A percentile compares a stretch with the other conserved stretches of the same genome.
phyloP scores from a whole-genome alignment of 2,888 invertebrate species.

The Hypselothyrea guttata region DNA sequence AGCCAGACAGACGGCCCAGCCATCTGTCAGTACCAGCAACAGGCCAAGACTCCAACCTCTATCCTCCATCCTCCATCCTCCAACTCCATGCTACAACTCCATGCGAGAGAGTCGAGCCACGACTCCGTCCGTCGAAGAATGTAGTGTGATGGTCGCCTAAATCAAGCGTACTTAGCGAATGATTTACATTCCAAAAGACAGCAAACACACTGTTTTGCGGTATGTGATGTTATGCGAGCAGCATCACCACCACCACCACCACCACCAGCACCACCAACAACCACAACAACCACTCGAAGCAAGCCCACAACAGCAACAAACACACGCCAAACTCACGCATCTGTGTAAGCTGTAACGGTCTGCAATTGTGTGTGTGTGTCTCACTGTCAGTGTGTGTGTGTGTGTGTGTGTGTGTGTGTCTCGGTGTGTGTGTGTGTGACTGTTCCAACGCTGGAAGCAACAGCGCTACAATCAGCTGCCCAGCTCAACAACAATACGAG shows the following conservation, averaged over 20 bases:
- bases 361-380: not conserved
- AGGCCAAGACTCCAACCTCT: slow-evolving; percentile 36
- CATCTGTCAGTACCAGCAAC: slow-evolving; percentile 69
- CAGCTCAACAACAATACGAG: slow-evolving; percentile 25
- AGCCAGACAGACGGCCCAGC: slow-evolving; percentile 43
- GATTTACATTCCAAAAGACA: slow-evolving; percentile 82
- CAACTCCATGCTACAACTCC: slow-evolving; percentile 26
- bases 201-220: slow-evolving; percentile 80
- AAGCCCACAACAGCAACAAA: slow-evolving; percentile 27
- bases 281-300: slow-evolving; percentile 36
- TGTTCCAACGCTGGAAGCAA: slow-evolving; percentile 54
- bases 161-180: slow-evolving; percentile 81
- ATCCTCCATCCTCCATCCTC: too few relatives aligned
- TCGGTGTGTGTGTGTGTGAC: slow-evolving; percentile 11
- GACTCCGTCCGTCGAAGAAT: slow-evolving; percentile 60
- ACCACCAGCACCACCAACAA: slow-evolving; percentile 29
- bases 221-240: slow-evolving; percentile 81
- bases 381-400: too few relatives aligned
- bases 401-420: slow-evolving; percentile 13
- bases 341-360: slow-evolving; percentile 12
- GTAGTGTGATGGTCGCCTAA: slow-evolving; percentile 80
- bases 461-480: slow-evolving; percentile 10
- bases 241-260: slow-evolving; percentile 47
- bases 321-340: slow-evolving; percentile 3
- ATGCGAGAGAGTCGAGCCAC: too few relatives aligned